Conservation (phyloP, 2,888 invertebrate genomes). For the Priocnemis perturbator region DNA sequence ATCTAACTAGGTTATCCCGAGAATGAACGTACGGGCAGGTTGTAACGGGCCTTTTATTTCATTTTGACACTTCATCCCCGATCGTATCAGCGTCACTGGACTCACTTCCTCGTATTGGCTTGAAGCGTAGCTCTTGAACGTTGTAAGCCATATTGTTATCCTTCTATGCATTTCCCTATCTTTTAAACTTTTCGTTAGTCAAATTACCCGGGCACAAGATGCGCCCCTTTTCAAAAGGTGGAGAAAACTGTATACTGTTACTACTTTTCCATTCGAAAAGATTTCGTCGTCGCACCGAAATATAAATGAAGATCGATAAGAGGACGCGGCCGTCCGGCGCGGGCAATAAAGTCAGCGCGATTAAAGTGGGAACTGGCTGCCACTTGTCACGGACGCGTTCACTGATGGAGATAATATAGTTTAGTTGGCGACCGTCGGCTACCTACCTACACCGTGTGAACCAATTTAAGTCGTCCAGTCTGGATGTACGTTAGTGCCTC, state of each 20-base stretch:
- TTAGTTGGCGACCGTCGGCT: conserved; percentile 27
- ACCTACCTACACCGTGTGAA: conserved; percentile 35
- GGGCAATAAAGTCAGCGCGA: conserved; percentile 17
- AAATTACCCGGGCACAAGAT: no score
- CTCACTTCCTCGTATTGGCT: conserved; percentile 8
- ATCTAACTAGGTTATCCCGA: conserved; percentile 48
- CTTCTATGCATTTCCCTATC: no score
- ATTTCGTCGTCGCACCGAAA: conserved; percentile 26
- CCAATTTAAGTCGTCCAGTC: conserved; percentile 32
- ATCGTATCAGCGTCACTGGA: not conserved
- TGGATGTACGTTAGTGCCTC: conserved; percentile 15
- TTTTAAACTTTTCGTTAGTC: no score
- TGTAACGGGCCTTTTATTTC: no score
- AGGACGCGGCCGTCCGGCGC: conserved; percentile 21
- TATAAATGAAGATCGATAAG: conserved; percentile 22
- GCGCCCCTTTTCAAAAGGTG: no score
- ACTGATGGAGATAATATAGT: conserved; percentile 42
- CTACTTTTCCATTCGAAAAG: conserved; percentile 8
- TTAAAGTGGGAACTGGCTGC: conserved; percentile 17
- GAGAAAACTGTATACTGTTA: not conserved
- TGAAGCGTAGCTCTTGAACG: not conserved
- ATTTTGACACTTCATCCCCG: conserved; percentile 4
- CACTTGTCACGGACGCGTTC: conserved; percentile 40
- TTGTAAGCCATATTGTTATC: no score
- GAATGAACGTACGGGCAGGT: not conserved